These are phyloP conservation scores for Anarsia innoxiella DNA, from an alignment of 2,888 invertebrate genomes.

Conservation along the genomic window DNA sequence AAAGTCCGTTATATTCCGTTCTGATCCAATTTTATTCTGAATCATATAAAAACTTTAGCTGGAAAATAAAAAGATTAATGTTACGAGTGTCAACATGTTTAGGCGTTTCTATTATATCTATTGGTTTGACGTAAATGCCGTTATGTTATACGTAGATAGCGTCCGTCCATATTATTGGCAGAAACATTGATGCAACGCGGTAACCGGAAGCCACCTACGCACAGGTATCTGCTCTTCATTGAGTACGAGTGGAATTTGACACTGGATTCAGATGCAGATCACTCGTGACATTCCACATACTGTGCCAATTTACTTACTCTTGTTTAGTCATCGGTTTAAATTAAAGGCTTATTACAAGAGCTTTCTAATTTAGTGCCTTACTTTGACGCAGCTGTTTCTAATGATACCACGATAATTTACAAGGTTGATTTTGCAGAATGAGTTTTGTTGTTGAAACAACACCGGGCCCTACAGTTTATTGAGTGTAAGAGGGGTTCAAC, in stretches of 20 bases:
- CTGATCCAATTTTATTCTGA: too few relatives aligned
- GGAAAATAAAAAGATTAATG: too few relatives aligned
- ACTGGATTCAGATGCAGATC: slow-evolving; percentile 22
- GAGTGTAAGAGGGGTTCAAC: slow-evolving; percentile 8
- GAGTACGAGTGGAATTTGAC: slow-evolving; percentile 32
- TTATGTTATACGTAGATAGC: neutral
- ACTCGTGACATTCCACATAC: slow-evolving; percentile 4
- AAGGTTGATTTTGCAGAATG: neutral
- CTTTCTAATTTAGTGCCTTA: slow-evolving; percentile 9
- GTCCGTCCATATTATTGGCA: slow-evolving; percentile 5
- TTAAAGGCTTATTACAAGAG: neutral
- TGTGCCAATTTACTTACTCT: slow-evolving; percentile 5
- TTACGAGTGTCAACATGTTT: slow-evolving; percentile 5
- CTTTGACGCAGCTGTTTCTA: slow-evolving; percentile 4
- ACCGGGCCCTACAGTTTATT: slow-evolving; percentile 3
- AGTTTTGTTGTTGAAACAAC: neutral
- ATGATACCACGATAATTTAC: neutral
- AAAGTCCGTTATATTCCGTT: too few relatives aligned
- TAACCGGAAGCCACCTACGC: slow-evolving; percentile 42
- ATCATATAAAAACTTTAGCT: too few relatives aligned
- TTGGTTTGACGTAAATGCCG: slow-evolving; percentile 2
- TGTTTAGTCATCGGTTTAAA: slow-evolving; percentile 13
- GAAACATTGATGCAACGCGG: slow-evolving; percentile 1
- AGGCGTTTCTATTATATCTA: neutral
- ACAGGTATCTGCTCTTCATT: slow-evolving; percentile 25